Base-by-base conservation (phyloP, 2,888 invertebrate genomes). In the Eristalinus sepulchralis region DNA sequence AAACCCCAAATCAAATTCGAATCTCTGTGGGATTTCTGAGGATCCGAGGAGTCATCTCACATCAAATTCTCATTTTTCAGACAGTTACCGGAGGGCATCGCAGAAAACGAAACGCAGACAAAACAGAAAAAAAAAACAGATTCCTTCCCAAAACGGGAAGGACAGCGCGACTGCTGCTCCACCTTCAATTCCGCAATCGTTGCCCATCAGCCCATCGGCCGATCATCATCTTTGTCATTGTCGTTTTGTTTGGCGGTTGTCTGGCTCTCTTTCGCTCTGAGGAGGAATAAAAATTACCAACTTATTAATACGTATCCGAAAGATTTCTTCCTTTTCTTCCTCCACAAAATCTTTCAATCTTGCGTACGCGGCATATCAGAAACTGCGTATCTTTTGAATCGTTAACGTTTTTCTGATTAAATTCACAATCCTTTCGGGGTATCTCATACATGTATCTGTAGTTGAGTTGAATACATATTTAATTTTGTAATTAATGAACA, bases 401-500 rank as follows among this genome's bases (percentile, higher is more conserved):
- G 39, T 11, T 47, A 47, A 39, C 64, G 13, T 75, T 53, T 27
- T 78, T 33, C 20, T 20, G 22, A 9, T 36, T 57, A 13, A 36
- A n/a, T 39, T 60, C 24, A 66, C 33, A 68, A 34, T 67, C 67
- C 47, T 81, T 82, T 60, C 47, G 64, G 64, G 20, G 57, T 75
- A 64, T 59, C 59, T 71, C 39, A 17, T 47, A 17, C 24, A 33
- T 75, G 34, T 75, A 33, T 70, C n/a, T 73, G 24, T 72, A 17
- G 22, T 57, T 39, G 39, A 36, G 57, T 13, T 34, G 63, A 53
- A 62, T 75, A 73, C 75, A 62, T 67, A 55, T 75, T 73, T 53
- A 70, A 60, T 89, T 90, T 91, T 89, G 89, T 90, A 91, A 91
- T 89, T 90, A 89, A 89, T 89, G 88, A 88, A 78, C 88, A 76